These are phyloP conservation scores for Castor canadensis DNA, from an alignment of 2,113 vertebrate genomes.

Conservation along the genomic window DNA sequence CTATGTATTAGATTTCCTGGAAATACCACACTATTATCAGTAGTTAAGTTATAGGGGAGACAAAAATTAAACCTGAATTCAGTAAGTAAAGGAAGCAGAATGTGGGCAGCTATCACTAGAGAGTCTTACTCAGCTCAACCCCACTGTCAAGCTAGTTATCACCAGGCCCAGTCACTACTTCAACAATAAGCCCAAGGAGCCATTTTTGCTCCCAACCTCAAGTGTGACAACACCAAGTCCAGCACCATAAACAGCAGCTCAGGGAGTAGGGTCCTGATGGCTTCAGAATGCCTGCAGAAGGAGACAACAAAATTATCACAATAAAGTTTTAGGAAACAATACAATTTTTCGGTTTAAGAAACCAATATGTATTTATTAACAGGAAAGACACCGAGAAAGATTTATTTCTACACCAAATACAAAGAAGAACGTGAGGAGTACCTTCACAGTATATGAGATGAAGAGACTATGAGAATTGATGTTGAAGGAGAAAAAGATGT, in stretches of 20 bases:
- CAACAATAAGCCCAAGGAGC: not conserved
- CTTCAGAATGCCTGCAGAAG: too few species aligned
- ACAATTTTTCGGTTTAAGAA: too few species aligned
- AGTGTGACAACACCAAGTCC: not conserved
- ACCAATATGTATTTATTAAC: too few species aligned
- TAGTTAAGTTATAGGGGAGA: not conserved
- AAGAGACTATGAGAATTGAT: too few species aligned
- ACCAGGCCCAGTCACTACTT: not conserved
- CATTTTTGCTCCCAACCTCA: not conserved
- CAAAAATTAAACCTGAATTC: not conserved
- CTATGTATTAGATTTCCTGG: not conserved
- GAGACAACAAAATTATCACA: not conserved
- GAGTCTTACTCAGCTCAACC: not conserved
- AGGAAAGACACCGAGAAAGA: too few species aligned
- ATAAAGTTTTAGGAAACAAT: too few species aligned
- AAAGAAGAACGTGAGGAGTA: too few species aligned
- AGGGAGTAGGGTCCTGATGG: not conserved
- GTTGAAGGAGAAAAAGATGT: too few species aligned
- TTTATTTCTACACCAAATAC: too few species aligned
- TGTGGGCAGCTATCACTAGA: not conserved
- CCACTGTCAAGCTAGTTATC: not conserved
- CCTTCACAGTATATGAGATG: too few species aligned
- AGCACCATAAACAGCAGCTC: not conserved
- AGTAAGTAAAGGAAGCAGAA: not conserved
- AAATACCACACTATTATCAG: not conserved